phyloP scores from a whole-genome alignment of 2,797 vertebrate genomes.

The Limosa lapponica region DNA sequence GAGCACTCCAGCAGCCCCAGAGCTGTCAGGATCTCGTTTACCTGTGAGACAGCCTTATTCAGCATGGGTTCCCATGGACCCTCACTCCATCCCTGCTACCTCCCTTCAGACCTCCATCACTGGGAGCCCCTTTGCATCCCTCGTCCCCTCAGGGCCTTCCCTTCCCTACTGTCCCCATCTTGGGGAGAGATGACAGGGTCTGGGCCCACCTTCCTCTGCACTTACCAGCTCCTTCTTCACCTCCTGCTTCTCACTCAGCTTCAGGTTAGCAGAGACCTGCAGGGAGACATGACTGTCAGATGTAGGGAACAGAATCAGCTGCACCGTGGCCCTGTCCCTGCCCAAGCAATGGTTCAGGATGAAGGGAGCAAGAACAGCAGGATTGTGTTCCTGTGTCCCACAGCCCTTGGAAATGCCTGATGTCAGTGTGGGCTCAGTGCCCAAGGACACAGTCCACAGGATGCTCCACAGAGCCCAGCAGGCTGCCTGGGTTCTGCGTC shows the following conservation, averaged over 20 bases:
- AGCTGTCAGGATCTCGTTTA: conserved; percentile 96
- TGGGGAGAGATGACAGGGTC: neutral
- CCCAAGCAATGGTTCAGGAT: fast-evolving
- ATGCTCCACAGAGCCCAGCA: neutral
- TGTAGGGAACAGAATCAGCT: fast-evolving
- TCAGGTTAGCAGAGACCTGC: conserved; percentile 95
- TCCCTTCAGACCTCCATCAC: neutral
- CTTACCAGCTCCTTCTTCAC: conserved; percentile 97
- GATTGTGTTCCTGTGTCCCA: neutral
- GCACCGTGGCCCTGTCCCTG: fast-evolving
- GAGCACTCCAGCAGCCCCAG: conserved; percentile 93
- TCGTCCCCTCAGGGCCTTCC: neutral
- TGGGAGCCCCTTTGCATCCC: neutral
- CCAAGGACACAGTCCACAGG: neutral
- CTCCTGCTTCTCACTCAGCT: conserved; percentile 93
- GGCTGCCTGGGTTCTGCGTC: neutral
- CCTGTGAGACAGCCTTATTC: conserved; percentile 73
- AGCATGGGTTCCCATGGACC: fast-evolving
- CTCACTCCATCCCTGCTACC: neutral
- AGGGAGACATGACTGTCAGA: neutral
- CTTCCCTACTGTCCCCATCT: neutral
- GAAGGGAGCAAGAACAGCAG: neutral
- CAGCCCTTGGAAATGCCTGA: neutral
- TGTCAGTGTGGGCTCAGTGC: neutral
- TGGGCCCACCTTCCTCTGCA: neutral